Evolutionary conservation across 2,113 vertebrate genomes (phyloP), one percentile per base, ranked within the genome.

Genomic region (Rhinichthys klamathensis): DNA sequence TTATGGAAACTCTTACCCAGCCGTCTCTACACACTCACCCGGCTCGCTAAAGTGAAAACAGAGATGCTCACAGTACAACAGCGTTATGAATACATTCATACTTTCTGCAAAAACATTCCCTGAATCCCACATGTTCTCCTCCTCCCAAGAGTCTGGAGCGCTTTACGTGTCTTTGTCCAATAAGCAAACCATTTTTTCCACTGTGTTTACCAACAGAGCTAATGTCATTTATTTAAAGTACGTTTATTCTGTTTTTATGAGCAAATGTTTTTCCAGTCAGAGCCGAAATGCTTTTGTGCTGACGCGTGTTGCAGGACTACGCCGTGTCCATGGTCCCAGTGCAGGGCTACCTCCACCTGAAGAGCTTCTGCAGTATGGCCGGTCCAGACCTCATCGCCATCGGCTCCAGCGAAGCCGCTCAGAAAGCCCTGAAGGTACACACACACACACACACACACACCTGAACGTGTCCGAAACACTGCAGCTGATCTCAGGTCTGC

Each of bases 291-390:
- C 56, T 41, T 38, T 16, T 3, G 38, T 11, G 35, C 58, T 27
- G 23, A 30, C 30, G 30, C 2, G 30, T 92, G 87, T 91, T 88
- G 46, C 88, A 95, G 93, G 94, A 95, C 94, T 99, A 98, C 21
- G 96, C 97, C 0, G 98, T 99, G 85, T 99, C 98, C 51, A 99
- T 96, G 0, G 97, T 99, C 15, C 96, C 97, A 0, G 97, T 99
- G 81, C 73, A 86, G 35, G 94, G 96, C 8, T 85, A 92, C 30
- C 93, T 99, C 89, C 98, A 99, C 90, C 93, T 99, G 93, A 99
- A 99, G 94, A 96, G 96, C 89, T 97, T 97, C 93, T 99, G 98
- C 95, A 99, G 97, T 87, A 99, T 99, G 98, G 98, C 97, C 69
- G 98, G 97, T 86, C 98, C 98, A 23, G 98, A 96, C 87, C 96